A percentile compares a stretch with the other conserved stretches of the same genome.
phyloP scores from a whole-genome alignment of 1,140 invertebrate species.

The Leptonema lineaticorne region DNA sequence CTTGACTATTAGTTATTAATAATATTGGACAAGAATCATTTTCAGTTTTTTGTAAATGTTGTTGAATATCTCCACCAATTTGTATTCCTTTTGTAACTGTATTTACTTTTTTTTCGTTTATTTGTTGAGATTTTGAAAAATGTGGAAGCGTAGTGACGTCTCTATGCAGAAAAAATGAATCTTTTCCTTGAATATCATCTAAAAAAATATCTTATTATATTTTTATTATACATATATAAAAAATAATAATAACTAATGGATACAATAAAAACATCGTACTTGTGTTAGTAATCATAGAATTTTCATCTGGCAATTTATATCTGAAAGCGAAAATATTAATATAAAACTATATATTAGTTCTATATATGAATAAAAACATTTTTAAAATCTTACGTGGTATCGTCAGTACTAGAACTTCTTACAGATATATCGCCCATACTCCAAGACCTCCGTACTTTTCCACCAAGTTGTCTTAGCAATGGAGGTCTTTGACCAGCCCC shows the following conservation, averaged over 20 bases:
- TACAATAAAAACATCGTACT: not conserved
- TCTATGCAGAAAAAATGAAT: conserved; percentile 6
- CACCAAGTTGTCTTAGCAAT: conserved; percentile 33
- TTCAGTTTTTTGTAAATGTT: conserved; percentile 21
- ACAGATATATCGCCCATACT: conserved; percentile 39
- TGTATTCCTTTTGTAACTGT: conserved; percentile 32
- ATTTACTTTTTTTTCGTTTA: conserved; percentile 21
- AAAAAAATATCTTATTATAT: conserved; percentile 14
- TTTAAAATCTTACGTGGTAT: conserved; percentile 28
- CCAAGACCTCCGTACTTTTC: conserved; percentile 34
- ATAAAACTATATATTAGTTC: not conserved
- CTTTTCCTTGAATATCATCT: conserved; percentile 20
- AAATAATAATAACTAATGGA: not conserved
- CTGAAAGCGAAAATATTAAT: conserved; percentile 15
- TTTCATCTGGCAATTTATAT: conserved; percentile 33
- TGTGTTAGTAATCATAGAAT: not conserved
- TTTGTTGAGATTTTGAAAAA: conserved; percentile 13
- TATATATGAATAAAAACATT: not conserved
- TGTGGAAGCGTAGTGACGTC: conserved; percentile 29
- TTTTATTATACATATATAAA: not conserved
- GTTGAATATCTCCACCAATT: conserved; percentile 28
- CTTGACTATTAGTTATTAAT: conserved; percentile 16
- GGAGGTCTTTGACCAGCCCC: conserved; percentile 33
- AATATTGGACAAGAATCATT: not conserved
- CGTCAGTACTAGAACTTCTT: conserved; percentile 37